phyloP scores from a whole-genome alignment of 2,797 vertebrate species.

The Tadarida brasiliensis region DNA sequence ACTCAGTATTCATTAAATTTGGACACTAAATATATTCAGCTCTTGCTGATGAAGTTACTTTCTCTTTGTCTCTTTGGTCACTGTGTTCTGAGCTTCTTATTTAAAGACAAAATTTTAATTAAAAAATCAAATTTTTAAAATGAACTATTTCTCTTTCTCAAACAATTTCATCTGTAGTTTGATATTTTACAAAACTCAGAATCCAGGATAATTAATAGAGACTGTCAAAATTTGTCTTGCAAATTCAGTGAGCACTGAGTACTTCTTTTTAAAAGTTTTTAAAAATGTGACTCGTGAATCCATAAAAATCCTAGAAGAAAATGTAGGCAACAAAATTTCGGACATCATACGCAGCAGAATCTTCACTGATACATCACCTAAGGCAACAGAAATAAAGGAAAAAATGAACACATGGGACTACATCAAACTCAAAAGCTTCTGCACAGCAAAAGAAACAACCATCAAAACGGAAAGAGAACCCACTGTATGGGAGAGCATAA shows the following conservation, averaged over 20 bases:
- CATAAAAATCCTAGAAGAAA: too few species aligned
- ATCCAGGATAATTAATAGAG: neutral
- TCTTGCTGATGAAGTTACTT: constrained; percentile 9
- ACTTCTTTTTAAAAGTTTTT: neutral
- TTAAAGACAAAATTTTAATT: constrained; percentile 10
- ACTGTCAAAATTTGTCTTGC: constrained; percentile 17
- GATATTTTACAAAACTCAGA: constrained; percentile 45
- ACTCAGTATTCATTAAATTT: neutral
- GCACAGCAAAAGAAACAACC: too few species aligned
- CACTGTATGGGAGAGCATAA: too few species aligned
- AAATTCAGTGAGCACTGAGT: neutral
- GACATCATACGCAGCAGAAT: too few species aligned
- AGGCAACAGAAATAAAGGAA: too few species aligned
- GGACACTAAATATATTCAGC: neutral
- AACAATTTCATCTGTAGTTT: neutral
- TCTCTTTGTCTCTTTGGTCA: neutral
- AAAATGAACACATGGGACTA: too few species aligned
- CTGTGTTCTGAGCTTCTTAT: neutral
- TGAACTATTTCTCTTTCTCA: constrained; percentile 13
- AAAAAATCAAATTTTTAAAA: neutral
- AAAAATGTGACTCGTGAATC: too few species aligned
- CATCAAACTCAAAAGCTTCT: too few species aligned
- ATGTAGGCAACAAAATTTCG: too few species aligned
- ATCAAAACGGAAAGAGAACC: too few species aligned
- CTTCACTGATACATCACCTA: too few species aligned